Conservation (phyloP, 2,888 invertebrate genomes). For the Dorcus hopei region DNA sequence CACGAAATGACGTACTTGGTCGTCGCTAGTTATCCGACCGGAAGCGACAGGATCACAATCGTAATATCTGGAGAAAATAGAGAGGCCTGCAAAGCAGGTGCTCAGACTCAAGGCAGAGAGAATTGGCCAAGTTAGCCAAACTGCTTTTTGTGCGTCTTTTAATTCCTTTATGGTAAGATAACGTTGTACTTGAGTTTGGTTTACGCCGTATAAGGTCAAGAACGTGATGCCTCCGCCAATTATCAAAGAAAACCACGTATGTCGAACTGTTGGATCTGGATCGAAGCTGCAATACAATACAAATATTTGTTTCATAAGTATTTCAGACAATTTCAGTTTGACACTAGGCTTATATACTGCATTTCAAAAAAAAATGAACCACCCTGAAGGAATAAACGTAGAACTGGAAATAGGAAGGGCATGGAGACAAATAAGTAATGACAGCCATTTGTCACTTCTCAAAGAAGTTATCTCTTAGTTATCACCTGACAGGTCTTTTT, state of each 20-base stretch:
- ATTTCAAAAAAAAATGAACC: no score
- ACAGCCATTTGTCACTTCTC: no score
- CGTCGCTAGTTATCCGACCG: conserved; percentile 59
- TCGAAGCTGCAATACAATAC: conserved; percentile 57
- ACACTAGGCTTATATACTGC: no score
- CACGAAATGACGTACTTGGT: conserved; percentile 53
- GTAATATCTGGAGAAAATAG: conserved; percentile 72
- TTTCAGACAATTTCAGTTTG: background rate
- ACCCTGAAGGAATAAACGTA: no score
- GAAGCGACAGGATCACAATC: conserved; percentile 72
- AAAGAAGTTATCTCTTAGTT: no score
- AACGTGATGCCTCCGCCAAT: conserved; percentile 82
- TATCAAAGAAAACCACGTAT: conserved; percentile 77
- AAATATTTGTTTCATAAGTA: background rate
- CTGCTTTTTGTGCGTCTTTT: conserved; percentile 62
- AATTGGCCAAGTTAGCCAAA: conserved; percentile 78
- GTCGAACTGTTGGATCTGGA: conserved; percentile 75
- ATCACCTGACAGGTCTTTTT: no score
- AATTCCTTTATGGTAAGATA: conserved; percentile 65
- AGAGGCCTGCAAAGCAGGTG: conserved; percentile 66
- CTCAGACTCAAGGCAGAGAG: conserved; percentile 65
- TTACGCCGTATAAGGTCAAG: conserved; percentile 59
- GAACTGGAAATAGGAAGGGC: no score
- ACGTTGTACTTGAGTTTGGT: conserved; percentile 76
- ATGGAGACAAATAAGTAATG: no score